Evolutionary conservation across 2,113 vertebrate genomes (phyloP), one percentile per base, ranked within the genome.

Genomic region (Felis catus): DNA sequence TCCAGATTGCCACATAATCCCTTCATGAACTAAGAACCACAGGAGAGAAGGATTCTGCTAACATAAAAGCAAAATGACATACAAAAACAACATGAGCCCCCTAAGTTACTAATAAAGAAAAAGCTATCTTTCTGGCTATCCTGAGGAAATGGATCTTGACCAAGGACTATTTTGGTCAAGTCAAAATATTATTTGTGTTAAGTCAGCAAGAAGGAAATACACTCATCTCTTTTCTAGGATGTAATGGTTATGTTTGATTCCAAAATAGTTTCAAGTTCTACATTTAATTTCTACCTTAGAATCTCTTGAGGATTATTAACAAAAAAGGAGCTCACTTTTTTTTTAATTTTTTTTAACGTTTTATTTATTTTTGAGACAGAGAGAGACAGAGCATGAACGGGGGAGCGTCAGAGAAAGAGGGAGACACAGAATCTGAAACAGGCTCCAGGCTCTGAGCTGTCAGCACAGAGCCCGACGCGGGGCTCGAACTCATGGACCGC

Each of bases 241-340:
- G 6, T 27, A 58, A 27, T n/a, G 4, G 41, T 58, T 73, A 61
- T 41, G 25, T 66, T 73, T 53, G 53, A 48, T 71, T 80, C 23
- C 29, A 84, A 36, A 84, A 36, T 16, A 65, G 29, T 51, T 16
- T 58, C 58, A 76, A 76, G 1, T 51, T 91, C 55, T 83, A 86
- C 27, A 65, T 84, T 95, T 97, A 92, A 92, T 66, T 94, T 96
- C 48, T 89, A 63, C 16, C 36, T 53, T 3, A 53, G 4, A 94
- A 45, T 87, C 27, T 94, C 68, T 81, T 21, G 51, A 83, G 76
- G 23, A 89, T 29, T 61, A 11, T 51, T 74, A 10, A 33, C 45
- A 45, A 82, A 41, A 76, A 70, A 31, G 15, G 11, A 23, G 14
- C 33, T 94, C 63, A 86, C 8, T 63, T 93, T 66, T 21, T 39